A percentile compares a stretch with the other conserved stretches of the same genome.
phyloP scores from a whole-genome alignment of 2,113 vertebrate species.

The Colius striatus region DNA sequence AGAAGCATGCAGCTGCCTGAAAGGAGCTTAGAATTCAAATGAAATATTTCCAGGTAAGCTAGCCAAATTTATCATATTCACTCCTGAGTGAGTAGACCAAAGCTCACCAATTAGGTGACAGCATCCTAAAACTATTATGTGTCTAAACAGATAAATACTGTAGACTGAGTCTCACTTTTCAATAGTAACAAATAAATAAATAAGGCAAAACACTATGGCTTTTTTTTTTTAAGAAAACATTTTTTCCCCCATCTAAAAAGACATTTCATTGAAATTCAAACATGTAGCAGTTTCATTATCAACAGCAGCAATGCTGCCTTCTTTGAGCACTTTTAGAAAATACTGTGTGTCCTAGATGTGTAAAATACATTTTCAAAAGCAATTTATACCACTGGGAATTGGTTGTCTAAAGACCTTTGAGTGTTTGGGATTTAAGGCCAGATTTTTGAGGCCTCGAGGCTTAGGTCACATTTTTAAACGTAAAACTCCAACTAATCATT shows the following conservation, averaged over 20 bases:
- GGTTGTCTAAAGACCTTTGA: not conserved
- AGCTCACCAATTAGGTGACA: not conserved
- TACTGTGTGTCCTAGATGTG: not conserved
- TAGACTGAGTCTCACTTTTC: not conserved
- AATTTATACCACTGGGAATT: not conserved
- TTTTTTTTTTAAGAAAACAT: not conserved
- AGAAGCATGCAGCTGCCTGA: not conserved
- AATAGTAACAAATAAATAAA: not conserved
- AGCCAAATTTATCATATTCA: constrained; percentile 13
- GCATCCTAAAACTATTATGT: not conserved
- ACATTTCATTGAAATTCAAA: not conserved
- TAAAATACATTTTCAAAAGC: not conserved
- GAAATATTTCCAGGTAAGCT: constrained; percentile 35
- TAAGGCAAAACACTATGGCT: not conserved
- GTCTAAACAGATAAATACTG: not conserved
- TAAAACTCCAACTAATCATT: not conserved
- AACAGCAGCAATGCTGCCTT: not conserved
- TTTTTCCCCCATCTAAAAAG: not conserved
- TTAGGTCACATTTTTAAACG: not conserved
- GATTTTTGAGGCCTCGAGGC: not conserved
- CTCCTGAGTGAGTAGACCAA: not conserved
- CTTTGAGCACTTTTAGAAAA: not conserved
- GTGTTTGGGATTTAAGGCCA: not conserved
- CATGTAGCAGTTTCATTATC: not conserved
- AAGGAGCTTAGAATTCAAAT: constrained; percentile 7